Conservation (phyloP, 2,797 vertebrate genomes). For the Eremophila alpestris region DNA sequence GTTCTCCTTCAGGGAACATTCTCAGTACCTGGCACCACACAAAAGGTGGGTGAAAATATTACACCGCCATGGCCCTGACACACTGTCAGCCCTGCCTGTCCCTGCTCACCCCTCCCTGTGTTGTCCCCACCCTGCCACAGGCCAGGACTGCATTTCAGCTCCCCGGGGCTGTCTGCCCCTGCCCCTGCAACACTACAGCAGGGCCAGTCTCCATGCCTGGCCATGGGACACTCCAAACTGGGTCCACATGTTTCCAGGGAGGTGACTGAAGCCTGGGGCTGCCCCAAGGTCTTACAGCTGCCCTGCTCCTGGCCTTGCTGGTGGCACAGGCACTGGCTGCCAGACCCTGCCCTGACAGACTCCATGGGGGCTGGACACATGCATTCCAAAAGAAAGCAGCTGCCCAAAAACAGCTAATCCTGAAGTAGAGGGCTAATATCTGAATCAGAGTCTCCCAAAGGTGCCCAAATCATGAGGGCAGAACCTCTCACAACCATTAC, state of each 20-base stretch:
- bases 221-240: neutral
- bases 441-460: neutral
- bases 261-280: neutral
- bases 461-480: rapidly evolving
- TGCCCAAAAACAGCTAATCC: neutral
- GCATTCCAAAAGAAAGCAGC: neutral
- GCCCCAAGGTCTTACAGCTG: rapidly evolving
- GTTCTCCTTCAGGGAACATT: neutral
- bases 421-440: neutral
- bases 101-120: rapidly evolving
- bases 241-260: neutral
- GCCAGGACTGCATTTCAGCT: neutral
- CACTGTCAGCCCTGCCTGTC: rapidly evolving
- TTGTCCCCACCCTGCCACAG: neutral
- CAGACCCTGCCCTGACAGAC: neutral
- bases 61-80: neutral
- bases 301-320: neutral
- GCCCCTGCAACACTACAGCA: neutral
- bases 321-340: neutral
- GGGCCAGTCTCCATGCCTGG: neutral
- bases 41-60: neutral
- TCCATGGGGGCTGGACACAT: rapidly evolving
- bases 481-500: neutral
- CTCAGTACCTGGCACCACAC: neutral
- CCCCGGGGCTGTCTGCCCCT: rapidly evolving